Evolutionary conservation across 2,797 vertebrate species (phyloP), one percentile per base, ranked within the genome.

Genomic region (Diglossa cyanea): DNA sequence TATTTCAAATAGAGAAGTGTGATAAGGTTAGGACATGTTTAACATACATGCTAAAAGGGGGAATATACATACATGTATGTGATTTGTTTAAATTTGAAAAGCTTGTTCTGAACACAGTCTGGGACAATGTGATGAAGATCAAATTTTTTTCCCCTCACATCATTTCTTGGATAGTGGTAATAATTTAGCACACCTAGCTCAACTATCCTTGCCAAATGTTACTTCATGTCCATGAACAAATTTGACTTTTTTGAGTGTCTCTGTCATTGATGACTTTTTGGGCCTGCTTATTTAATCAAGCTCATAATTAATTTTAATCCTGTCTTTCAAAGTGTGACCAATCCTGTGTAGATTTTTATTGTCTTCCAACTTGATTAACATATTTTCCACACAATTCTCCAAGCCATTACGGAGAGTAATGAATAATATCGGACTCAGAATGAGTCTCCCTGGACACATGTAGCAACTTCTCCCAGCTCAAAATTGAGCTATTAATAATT

Each of bases 301-400:
- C 72, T 95, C 85, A 72, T 96, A 93, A 91, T 96, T 93, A 96
- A 96, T 97, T 96, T 97, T 97, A 96, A 95, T 96, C 68, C 77
- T 81, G 51, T 85, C n/a, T 23, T 93, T 94, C 74, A 91, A 95
- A 93, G 81, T 95, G 78, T 94, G 92, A 96, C 89, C 91, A 91
- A 39, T 78, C 44, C 90, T 75, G 44, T 88, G 84, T 81, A 94
- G 81, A 94, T 86, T 94, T 95, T 95, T 91, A 79, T 93, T 95
- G 89, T 95, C 95, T 95, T 89, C 66, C 61, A 70, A 53, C 79
- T 95, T 96, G 95, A 96, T 97, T 95, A 96, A 91, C 73, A 77
- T 79, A 90, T 84, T 62, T 66, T 76, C 77, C 72, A 90, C 84
- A 88, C 23, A 45, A 44, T 91, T 83, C 82, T 95, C 86, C 53